phyloP scores from a whole-genome alignment of 2,888 invertebrate species.

The Tupiocoris notatus region DNA sequence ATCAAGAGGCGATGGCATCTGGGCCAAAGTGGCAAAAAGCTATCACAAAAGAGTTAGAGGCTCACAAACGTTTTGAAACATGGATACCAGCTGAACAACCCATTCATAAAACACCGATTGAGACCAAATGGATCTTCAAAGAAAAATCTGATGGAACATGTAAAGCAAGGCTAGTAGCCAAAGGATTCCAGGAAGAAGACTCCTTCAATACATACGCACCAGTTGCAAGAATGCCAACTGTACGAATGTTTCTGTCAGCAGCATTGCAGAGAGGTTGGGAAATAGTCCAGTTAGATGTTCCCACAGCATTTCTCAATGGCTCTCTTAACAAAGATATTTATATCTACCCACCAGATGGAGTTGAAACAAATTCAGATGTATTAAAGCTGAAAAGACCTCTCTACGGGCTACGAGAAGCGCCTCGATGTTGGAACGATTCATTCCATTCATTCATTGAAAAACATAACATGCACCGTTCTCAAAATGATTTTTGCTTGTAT shows the following conservation, averaged over 20 bases:
- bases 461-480: no score
- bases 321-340: slow-evolving; percentile 37
- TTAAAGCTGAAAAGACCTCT: slow-evolving; percentile 47
- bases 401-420: slow-evolving; percentile 45
- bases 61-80: slow-evolving; percentile 36
- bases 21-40: slow-evolving; percentile 23
- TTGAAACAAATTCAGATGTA: slow-evolving; percentile 26
- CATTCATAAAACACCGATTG: slow-evolving; percentile 19
- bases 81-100: slow-evolving; percentile 38
- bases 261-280: slow-evolving; percentile 11
- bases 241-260: slow-evolving; percentile 8
- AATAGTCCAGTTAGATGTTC: slow-evolving; percentile 42
- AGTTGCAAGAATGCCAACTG: slow-evolving; percentile 21
- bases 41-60: slow-evolving; percentile 27
- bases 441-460: slow-evolving; percentile 22
- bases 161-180: slow-evolving; percentile 38
- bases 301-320: slow-evolving; percentile 42
- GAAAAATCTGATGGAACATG: slow-evolving; percentile 26
- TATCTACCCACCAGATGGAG: slow-evolving; percentile 44
- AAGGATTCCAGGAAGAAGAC: slow-evolving; percentile 31
- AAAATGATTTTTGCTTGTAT: no score
- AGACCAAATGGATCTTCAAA: slow-evolving; percentile 38
- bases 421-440: slow-evolving; percentile 31
- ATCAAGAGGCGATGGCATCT: slow-evolving; percentile 40
- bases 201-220: slow-evolving; percentile 24